Evolutionary conservation across 2,888 invertebrate species (phyloP).

Genomic region (Epiperipatus broadwayi): DNA sequence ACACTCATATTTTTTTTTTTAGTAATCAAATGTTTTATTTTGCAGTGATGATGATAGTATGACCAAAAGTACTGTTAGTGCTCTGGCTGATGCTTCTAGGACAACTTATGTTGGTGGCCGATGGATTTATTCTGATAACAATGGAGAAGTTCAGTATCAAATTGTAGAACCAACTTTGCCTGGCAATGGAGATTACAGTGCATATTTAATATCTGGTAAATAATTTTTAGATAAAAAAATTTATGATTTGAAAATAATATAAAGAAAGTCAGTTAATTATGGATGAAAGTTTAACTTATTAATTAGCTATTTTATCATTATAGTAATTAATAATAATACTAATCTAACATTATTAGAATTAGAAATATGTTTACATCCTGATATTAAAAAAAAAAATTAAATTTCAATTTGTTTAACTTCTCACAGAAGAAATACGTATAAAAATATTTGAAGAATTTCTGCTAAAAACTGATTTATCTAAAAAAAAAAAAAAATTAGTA

Average conservation of each 20-base stretch:
- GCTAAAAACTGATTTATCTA: too few relatives aligned
- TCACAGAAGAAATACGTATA: too few relatives aligned
- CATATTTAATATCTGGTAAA: conserved; percentile 54
- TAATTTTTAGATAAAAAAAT: conserved; percentile 16
- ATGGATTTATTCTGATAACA: conserved; percentile 49
- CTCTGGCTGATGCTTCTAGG: conserved; percentile 51
- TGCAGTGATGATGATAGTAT: conserved; percentile 21
- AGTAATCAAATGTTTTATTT: conserved; percentile 4
- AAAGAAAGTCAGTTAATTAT: not conserved
- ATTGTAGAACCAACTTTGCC: conserved; percentile 68
- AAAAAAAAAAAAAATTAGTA: too few relatives aligned
- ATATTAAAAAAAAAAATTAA: too few relatives aligned
- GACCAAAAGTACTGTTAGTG: conserved; percentile 34
- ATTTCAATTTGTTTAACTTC: too few relatives aligned
- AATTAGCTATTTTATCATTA: too few relatives aligned
- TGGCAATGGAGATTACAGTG: conserved; percentile 61
- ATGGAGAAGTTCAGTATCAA: conserved; percentile 46
- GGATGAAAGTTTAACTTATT: too few relatives aligned
- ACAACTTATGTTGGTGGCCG: conserved; percentile 54
- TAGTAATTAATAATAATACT: too few relatives aligned
- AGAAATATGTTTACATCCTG: too few relatives aligned
- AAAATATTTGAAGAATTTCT: too few relatives aligned
- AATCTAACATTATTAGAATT: too few relatives aligned
- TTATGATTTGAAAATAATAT: not conserved
- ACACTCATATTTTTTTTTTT: too few relatives aligned